Percentiles rank a stretch among this genome's conserved stretches.
phyloP scores from a whole-genome alignment of 1,140 invertebrate species.

The Grapholita molesta region DNA sequence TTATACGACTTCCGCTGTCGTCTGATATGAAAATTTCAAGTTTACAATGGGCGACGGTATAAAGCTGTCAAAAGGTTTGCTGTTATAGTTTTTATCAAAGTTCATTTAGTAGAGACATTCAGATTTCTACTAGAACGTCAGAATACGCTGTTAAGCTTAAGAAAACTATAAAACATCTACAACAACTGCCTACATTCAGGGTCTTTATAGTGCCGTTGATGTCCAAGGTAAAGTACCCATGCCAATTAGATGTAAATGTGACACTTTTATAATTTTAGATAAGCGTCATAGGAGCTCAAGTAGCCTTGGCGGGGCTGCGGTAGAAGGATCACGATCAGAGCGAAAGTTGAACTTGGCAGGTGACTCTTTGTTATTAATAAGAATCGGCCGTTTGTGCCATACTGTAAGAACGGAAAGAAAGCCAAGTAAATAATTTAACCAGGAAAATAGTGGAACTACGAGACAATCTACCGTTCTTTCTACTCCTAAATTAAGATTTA shows the following conservation, averaged over 20 bases:
- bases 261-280: conserved; percentile 44
- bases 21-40: conserved; percentile 65
- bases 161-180: too few relatives aligned
- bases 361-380: conserved; percentile 17
- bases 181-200: too few relatives aligned
- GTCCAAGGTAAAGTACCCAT: too few relatives aligned
- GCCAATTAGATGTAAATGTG: not conserved
- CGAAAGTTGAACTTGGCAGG: conserved; percentile 55
- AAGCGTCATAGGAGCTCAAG: conserved; percentile 66
- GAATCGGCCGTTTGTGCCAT: too few relatives aligned
- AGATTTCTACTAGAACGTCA: too few relatives aligned
- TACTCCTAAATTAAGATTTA: not conserved
- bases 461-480: not conserved
- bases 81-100: not conserved
- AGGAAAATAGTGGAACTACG: too few relatives aligned
- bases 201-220: too few relatives aligned
- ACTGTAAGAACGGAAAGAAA: too few relatives aligned
- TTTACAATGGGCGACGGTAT: conserved; percentile 61
- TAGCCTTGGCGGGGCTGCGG: conserved; percentile 45
- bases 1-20: conserved; percentile 39
- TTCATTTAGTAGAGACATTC: too few relatives aligned
- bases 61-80: conserved; percentile 37
- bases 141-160: too few relatives aligned
- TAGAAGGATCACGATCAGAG: conserved; percentile 56
- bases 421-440: too few relatives aligned